phyloP scores from a whole-genome alignment of 2,888 invertebrate species.

The Thyatira batis region DNA sequence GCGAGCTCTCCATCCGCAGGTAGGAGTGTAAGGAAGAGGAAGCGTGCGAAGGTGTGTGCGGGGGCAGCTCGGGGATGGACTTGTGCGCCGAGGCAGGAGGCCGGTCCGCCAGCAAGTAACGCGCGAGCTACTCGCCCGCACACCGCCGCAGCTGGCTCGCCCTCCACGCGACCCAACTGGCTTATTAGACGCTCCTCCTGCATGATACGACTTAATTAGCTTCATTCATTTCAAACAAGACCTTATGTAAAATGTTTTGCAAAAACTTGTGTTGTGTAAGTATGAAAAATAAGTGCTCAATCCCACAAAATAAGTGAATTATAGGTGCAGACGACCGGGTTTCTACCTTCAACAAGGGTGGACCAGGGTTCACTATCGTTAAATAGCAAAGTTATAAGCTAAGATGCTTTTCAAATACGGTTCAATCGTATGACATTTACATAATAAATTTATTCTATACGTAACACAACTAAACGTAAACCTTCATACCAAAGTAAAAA shows the following conservation, averaged over 20 bases:
- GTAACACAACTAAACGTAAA: too few relatives aligned
- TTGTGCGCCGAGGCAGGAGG: conserved; percentile 87
- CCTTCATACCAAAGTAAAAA: too few relatives aligned
- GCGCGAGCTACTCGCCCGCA: conserved; percentile 86
- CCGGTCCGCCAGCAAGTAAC: conserved; percentile 89
- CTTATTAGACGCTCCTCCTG: conserved; percentile 90
- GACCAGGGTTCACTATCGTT: too few relatives aligned
- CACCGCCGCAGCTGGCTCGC: conserved; percentile 87
- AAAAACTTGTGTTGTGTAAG: too few relatives aligned
- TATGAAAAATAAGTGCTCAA: too few relatives aligned
- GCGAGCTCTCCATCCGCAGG: conserved; percentile 90
- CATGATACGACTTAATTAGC: conserved; percentile 41
- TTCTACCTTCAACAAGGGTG: too few relatives aligned
- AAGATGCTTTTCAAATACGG: too few relatives aligned
- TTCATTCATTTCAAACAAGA: background rate
- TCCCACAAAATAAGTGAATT: too few relatives aligned
- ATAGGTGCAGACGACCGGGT: too few relatives aligned
- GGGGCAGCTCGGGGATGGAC: conserved; percentile 92
- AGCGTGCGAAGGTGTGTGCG: conserved; percentile 92
- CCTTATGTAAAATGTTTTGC: background rate
- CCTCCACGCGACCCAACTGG: conserved; percentile 88
- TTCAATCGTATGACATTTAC: too few relatives aligned
- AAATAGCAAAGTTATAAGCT: too few relatives aligned
- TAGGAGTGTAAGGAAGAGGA: conserved; percentile 89
- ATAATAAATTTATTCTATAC: too few relatives aligned